A percentile compares a stretch with the other conserved stretches of the same genome.
These are phyloP conservation scores for Steromphala cineraria DNA, from an alignment of 2,888 invertebrate genomes.

Conservation along the genomic window DNA sequence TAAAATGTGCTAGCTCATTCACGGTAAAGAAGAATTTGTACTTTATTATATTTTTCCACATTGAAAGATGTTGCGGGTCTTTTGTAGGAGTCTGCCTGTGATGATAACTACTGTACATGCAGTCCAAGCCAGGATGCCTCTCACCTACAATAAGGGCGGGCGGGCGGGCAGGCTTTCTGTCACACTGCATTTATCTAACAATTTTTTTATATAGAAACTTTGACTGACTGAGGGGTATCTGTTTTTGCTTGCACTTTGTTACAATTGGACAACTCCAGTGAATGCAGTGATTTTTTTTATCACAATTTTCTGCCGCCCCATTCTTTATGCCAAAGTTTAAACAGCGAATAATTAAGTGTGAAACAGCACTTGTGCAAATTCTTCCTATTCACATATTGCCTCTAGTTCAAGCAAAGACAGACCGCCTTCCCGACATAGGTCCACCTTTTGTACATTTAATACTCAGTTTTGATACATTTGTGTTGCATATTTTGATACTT, in stretches of 20 bases:
- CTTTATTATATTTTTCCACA: slow-evolving; percentile 23
- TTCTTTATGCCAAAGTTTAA: slow-evolving; percentile 18
- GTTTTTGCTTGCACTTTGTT: slow-evolving; percentile 10
- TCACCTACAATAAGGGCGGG: not conserved
- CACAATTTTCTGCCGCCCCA: not conserved
- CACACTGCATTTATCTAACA: not conserved
- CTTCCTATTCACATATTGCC: slow-evolving; percentile 21
- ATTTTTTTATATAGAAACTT: not conserved
- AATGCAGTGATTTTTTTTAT: not conserved
- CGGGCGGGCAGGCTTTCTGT: not conserved
- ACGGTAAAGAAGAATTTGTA: slow-evolving; percentile 19
- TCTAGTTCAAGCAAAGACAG: slow-evolving; percentile 4
- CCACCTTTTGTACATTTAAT: slow-evolving; percentile 20
- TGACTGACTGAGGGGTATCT: not conserved
- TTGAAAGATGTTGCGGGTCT: slow-evolving; percentile 21
- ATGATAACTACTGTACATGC: slow-evolving; percentile 12
- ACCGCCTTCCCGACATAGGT: not conserved
- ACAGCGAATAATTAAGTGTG: slow-evolving; percentile 3
- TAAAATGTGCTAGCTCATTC: slow-evolving; percentile 23
- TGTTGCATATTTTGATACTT: slow-evolving; percentile 22
- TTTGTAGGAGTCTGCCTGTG: slow-evolving; percentile 18
- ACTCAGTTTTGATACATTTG: slow-evolving; percentile 20
- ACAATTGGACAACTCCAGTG: not conserved
- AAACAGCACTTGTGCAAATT: not conserved
- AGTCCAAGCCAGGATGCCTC: not conserved